Percentiles rank a stretch among this genome's conserved stretches.
phyloP scores from a whole-genome alignment of 2,113 vertebrate genomes.

The Haplochromis vanheusdeni region DNA sequence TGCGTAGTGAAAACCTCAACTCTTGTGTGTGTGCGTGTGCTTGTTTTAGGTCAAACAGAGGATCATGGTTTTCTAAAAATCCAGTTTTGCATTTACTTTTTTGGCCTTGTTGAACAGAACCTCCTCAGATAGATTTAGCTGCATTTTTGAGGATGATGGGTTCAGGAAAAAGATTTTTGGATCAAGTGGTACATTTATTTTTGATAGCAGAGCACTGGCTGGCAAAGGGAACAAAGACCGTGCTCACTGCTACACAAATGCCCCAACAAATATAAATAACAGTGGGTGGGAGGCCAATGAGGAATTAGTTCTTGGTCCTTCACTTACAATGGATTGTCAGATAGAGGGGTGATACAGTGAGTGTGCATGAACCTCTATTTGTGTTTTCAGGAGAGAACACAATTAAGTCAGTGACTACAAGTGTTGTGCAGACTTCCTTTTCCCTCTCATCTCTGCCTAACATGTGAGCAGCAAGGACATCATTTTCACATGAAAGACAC shows the following conservation, averaged over 20 bases:
- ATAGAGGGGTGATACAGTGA: not conserved
- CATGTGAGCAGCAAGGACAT: not conserved
- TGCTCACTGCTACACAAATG: not conserved
- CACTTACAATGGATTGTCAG: not conserved
- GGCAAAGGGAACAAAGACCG: not conserved
- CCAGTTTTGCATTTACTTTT: not conserved
- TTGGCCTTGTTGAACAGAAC: not conserved
- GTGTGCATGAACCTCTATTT: not conserved
- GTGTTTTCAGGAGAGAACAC: not conserved
- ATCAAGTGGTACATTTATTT: not conserved
- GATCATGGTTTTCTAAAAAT: fast-evolving
- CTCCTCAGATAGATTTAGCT: not conserved
- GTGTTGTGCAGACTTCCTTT: not conserved
- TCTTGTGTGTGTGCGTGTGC: fast-evolving
- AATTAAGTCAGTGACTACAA: fast-evolving
- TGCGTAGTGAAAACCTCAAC: not conserved
- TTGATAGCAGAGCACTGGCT: not conserved
- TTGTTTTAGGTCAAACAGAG: not conserved
- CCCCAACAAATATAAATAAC: not conserved
- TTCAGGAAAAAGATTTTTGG: not conserved
- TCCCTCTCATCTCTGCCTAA: not conserved
- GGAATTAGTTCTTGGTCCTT: not conserved
- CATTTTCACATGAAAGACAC: not conserved
- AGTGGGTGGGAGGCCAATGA: not conserved
- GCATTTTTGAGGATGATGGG: not conserved